phyloP scores from a whole-genome alignment of 2,113 vertebrate genomes.

The Romanogobio albipinnatus region DNA sequence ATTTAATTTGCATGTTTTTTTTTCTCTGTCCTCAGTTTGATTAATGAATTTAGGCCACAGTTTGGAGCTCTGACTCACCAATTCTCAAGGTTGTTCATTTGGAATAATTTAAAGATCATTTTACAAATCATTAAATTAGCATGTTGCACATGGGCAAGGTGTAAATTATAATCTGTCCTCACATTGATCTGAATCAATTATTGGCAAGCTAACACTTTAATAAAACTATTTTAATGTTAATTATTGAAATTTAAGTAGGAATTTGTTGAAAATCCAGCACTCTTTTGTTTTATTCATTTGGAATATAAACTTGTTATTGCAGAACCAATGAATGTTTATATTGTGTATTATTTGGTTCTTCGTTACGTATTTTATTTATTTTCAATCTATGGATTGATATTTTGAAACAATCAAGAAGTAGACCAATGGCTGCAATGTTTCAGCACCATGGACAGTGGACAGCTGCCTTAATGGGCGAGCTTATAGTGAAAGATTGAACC shows the following conservation, averaged over 20 bases:
- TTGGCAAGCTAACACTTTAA: not conserved
- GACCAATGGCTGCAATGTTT: not conserved
- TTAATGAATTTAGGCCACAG: not conserved
- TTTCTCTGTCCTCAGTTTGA: conserved; percentile 1
- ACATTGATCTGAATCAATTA: not conserved
- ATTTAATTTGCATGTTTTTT: not conserved
- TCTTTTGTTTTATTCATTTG: not conserved
- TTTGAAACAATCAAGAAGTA: not conserved
- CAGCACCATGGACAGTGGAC: conserved; percentile 48
- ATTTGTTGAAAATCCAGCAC: not conserved
- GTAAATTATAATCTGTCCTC: too few species aligned
- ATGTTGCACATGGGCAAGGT: not conserved
- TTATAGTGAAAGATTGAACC: not conserved
- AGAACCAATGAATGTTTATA: not conserved
- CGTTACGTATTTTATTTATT: not conserved
- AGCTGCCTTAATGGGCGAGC: not conserved
- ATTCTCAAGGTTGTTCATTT: not conserved
- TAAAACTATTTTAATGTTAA: not conserved
- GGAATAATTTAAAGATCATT: not conserved
- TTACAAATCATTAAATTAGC: not conserved
- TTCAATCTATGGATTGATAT: not conserved
- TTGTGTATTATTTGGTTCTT: not conserved
- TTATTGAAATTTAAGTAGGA: not conserved
- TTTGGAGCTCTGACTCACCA: not conserved
- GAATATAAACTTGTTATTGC: not conserved